phyloP scores from a whole-genome alignment of 1,140 invertebrate genomes.

The Drosophila nasuta region DNA sequence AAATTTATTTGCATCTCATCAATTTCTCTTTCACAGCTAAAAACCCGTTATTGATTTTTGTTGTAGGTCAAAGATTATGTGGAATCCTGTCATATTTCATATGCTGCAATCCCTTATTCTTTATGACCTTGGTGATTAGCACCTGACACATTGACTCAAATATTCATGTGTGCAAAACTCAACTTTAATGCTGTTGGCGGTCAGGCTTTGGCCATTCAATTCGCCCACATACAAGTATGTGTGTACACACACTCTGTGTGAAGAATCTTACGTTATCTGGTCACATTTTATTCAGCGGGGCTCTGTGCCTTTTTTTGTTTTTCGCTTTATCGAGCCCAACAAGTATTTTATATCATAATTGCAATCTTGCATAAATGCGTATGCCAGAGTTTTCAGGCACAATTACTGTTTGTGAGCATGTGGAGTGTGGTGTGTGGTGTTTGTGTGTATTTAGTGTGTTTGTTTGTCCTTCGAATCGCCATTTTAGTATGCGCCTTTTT shows the following conservation, averaged over 20 bases:
- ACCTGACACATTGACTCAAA: constrained; percentile 33
- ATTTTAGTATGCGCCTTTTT: constrained; percentile 77
- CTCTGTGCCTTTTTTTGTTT: constrained; percentile 1
- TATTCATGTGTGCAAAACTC: constrained; percentile 18
- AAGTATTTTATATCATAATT: constrained; percentile 79
- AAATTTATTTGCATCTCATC: no score
- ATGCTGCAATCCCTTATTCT: neutral
- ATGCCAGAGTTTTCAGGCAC: constrained; percentile 59
- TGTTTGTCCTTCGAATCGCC: constrained; percentile 78
- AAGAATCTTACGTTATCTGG: constrained; percentile 5
- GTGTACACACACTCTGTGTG: no score
- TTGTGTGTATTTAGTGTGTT: constrained; percentile 58
- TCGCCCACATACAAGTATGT: neutral
- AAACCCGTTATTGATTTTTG: no score
- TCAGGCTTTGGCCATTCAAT: constrained; percentile 22
- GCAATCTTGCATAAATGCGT: constrained; percentile 77
- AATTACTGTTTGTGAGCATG: constrained; percentile 37
- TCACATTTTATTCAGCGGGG: constrained; percentile 22
- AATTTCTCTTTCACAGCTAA: no score
- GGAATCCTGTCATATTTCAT: neutral
- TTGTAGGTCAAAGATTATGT: neutral
- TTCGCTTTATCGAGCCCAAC: constrained; percentile 45
- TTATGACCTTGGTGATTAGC: constrained; percentile 27
- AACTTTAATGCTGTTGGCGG: constrained; percentile 25
- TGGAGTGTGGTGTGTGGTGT: constrained; percentile 15